These are phyloP conservation scores for Drosophila lacertosa DNA, from an alignment of 1,140 invertebrate genomes.

Conservation along the genomic window DNA sequence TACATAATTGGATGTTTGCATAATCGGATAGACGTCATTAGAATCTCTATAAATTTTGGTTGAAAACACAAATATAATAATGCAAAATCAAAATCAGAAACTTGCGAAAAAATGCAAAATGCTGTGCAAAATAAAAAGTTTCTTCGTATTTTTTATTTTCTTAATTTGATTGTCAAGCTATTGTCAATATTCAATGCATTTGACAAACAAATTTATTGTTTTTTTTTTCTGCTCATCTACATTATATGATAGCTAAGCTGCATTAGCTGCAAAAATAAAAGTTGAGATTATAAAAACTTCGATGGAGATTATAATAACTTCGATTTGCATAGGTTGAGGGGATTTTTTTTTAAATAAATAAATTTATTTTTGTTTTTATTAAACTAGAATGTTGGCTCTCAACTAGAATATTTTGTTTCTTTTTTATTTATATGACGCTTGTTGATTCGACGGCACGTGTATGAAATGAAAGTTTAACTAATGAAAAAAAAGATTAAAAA, in stretches of 20 bases:
- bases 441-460: constrained; percentile 4
- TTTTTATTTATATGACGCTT: neutral
- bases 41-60: constrained; percentile 31
- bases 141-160: too few relatives aligned
- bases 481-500: constrained; percentile 2
- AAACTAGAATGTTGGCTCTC: constrained; percentile 1
- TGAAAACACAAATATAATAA: neutral
- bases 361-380: neutral
- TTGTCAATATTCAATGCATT: constrained; percentile 7
- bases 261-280: constrained; percentile 1
- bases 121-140: neutral
- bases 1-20: constrained; percentile 39
- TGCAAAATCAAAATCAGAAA: neutral
- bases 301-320: neutral
- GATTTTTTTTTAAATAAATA: neutral
- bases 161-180: constrained; percentile 13
- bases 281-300: neutral
- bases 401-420: neutral
- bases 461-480: constrained; percentile 32
- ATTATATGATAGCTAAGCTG: neutral
- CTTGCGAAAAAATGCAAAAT: constrained; percentile 2
- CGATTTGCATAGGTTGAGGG: constrained; percentile 8
- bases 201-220: constrained; percentile 1
- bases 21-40: constrained; percentile 29
- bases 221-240: neutral